phyloP scores from a whole-genome alignment of 2,797 vertebrate genomes.

The Ptychadena robeensis region DNA sequence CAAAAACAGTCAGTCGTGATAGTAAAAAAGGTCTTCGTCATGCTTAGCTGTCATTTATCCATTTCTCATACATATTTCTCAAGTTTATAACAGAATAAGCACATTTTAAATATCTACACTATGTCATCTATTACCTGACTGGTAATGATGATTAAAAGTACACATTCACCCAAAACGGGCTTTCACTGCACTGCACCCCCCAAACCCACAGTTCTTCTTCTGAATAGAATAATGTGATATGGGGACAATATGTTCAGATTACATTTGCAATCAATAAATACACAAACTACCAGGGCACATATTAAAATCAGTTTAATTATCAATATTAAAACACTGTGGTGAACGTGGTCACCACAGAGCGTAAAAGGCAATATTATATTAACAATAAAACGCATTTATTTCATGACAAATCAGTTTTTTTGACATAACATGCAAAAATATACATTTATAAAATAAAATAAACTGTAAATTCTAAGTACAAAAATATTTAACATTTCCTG shows the following conservation, averaged over 20 bases:
- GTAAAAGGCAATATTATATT: neutral
- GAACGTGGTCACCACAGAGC: neutral
- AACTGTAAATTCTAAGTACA: neutral
- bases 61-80: too few relatives aligned
- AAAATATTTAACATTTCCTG: slow-evolving; percentile 23
- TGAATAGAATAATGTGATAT: too few relatives aligned
- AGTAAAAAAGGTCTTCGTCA: too few relatives aligned
- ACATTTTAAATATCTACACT: too few relatives aligned
- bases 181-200: too few relatives aligned
- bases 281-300: neutral
- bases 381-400: slow-evolving; percentile 46
- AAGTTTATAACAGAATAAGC: too few relatives aligned
- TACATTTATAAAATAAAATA: slow-evolving; percentile 27
- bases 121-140: too few relatives aligned
- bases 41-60: too few relatives aligned
- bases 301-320: neutral
- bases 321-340: neutral
- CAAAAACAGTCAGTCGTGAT: too few relatives aligned
- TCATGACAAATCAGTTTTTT: slow-evolving; percentile 1
- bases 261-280: neutral
- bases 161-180: too few relatives aligned
- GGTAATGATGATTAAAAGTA: too few relatives aligned
- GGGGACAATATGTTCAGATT: neutral
- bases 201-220: too few relatives aligned
- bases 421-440: slow-evolving; percentile 32